Evolutionary conservation across 2,888 invertebrate species (phyloP), one percentile per base, ranked within the genome.

Genomic region (Palloptera scutellata): DNA sequence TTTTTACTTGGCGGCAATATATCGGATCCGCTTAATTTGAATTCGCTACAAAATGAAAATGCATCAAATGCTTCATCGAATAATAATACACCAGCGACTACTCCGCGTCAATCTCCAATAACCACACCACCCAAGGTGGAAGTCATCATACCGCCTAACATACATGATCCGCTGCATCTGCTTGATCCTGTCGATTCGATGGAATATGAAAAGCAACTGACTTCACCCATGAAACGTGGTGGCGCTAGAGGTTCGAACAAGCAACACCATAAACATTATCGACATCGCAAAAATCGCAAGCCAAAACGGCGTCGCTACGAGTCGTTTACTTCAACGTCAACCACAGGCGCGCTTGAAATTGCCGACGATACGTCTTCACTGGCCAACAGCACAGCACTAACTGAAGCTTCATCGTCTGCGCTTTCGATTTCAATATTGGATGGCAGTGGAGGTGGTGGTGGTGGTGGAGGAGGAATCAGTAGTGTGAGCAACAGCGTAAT

Each of bases 1-100:
- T 97, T 98, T 85, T 73, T 83, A 12, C 88, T 97, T 1, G 98
- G 97, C 55, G 98, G 97, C 10, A 97, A 96, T 84, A 97, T 97
- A 74, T 92, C 92, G 74, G 98, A 98, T 87, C 98, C 97, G 0
- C 86, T 98, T 57, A 98, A 98, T 86, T 86, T 98, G 70, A 96
- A 95, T 80, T 96, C 96, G 80, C 88, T 98, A 77, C 94, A 92
- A 84, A 91, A 93, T 82, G 92, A 92, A 81, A 91, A 91, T 76
- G 74, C 66, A 4, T 80, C 79, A 48, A 82, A 80, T 70, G 91
- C 91, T 9, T 91, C 94, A 88, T 91, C 92, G 0, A 83, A 78
- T 69, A 82, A 78, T 60, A 84, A 81, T 64, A 97, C 97, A 15
- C 97, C 97, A 63, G 92, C 94, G 79, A 95, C 95, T 42, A 97